These are phyloP conservation scores for Blastobasis lacticolella DNA, from an alignment of 2,888 invertebrate genomes.

Conservation along the genomic window DNA sequence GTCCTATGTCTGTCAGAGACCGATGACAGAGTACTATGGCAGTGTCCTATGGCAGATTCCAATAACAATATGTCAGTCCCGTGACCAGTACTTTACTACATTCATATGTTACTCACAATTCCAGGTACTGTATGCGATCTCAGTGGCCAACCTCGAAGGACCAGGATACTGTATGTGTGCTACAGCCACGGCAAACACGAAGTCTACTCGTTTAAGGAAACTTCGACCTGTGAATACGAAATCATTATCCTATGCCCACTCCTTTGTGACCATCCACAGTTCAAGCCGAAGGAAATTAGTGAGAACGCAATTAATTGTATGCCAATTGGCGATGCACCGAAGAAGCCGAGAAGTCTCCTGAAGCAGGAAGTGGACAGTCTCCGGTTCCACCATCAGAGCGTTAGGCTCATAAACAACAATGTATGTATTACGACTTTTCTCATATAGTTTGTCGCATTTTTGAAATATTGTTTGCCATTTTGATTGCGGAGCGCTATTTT, in stretches of 20 bases:
- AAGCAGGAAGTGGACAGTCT: constrained; percentile 82
- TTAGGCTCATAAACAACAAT: constrained; percentile 35
- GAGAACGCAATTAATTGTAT: constrained; percentile 85
- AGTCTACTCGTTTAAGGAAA: constrained; percentile 93
- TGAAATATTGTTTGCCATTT: no score
- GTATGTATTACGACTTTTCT: constrained; percentile 30
- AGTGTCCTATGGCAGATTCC: no score
- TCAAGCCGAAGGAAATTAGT: constrained; percentile 83
- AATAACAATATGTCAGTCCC: no score
- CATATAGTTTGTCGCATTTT: not conserved
- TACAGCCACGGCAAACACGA: constrained; percentile 92
- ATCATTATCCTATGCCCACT: constrained; percentile 89
- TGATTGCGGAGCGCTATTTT: no score
- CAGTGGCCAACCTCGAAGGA: constrained; percentile 86
- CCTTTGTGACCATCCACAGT: constrained; percentile 92
- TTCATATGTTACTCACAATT: constrained; percentile 7
- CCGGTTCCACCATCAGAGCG: constrained; percentile 77
- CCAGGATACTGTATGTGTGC: constrained; percentile 91
- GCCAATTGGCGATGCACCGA: constrained; percentile 78
- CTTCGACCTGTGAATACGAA: constrained; percentile 95
- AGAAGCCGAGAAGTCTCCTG: constrained; percentile 82
- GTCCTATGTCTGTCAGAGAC: no score
- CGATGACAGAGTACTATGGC: no score
- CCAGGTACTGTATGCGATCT: constrained; percentile 89
- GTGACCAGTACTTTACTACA: no score